These are phyloP conservation scores for Oedothorax gibbosus DNA, from an alignment of 1,140 invertebrate genomes.

Conservation along the genomic window DNA sequence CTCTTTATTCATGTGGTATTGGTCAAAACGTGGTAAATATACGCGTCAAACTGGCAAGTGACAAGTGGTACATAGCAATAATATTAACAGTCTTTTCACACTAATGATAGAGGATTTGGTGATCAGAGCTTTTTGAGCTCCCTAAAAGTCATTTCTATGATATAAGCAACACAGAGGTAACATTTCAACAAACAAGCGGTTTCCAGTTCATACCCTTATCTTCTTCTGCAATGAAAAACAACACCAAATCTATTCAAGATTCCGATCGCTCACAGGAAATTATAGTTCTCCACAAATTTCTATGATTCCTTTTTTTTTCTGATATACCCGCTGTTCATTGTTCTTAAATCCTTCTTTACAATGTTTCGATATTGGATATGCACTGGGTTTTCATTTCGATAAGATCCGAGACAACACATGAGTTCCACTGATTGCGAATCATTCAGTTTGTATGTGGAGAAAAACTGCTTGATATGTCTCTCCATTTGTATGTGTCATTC, in stretches of 20 bases:
- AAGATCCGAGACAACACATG: not conserved
- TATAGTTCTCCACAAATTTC: not conserved
- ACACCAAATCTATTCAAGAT: not conserved
- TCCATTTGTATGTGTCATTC: slow-evolving; percentile 2
- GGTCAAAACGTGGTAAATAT: not conserved
- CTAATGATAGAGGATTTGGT: slow-evolving; percentile 47
- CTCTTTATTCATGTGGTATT: too few relatives aligned
- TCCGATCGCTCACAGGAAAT: not conserved
- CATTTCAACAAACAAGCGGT: slow-evolving; percentile 40
- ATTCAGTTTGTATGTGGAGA: not conserved
- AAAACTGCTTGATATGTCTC: slow-evolving; percentile 12
- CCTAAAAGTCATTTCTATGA: slow-evolving; percentile 53
- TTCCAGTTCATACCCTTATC: not conserved
- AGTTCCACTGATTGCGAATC: not conserved
- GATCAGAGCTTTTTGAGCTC: slow-evolving; percentile 41
- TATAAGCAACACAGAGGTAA: slow-evolving; percentile 49
- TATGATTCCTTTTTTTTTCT: not conserved
- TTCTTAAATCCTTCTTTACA: not conserved
- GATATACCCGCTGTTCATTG: slow-evolving; percentile 46
- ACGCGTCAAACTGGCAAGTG: slow-evolving; percentile 54
- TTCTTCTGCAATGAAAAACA: not conserved
- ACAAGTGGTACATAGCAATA: slow-evolving; percentile 38
- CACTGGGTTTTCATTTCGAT: not conserved
- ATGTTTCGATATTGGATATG: not conserved
- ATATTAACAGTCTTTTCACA: slow-evolving; percentile 55